phyloP scores from a whole-genome alignment of 2,797 vertebrate species.

The Falco naumanni region DNA sequence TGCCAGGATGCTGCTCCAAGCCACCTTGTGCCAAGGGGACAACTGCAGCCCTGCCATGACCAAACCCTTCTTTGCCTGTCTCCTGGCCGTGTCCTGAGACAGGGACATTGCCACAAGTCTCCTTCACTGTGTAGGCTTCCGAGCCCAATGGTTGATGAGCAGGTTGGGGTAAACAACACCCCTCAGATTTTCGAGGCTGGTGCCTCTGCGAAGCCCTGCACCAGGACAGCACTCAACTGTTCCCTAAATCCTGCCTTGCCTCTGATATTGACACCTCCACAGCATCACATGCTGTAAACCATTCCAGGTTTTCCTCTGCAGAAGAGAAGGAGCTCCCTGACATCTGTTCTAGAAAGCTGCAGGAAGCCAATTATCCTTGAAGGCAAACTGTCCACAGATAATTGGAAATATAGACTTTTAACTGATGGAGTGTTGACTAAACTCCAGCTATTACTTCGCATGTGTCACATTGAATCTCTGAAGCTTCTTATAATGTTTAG shows the following conservation, averaged over 20 bases:
- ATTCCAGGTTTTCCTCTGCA: neutral
- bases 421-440: conserved; percentile 66
- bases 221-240: neutral
- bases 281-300: neutral
- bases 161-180: neutral
- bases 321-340: conserved; percentile 36
- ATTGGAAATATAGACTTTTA: conserved; percentile 73
- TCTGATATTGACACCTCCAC: neutral
- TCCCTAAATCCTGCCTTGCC: neutral
- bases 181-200: neutral
- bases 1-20: neutral
- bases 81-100: neutral
- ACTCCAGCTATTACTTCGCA: conserved; percentile 18
- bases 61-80: neutral
- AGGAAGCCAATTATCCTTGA: conserved; percentile 71
- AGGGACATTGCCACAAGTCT: neutral
- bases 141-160: neutral
- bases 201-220: neutral
- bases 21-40: neutral
- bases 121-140: neutral
- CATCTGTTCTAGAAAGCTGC: conserved; percentile 30
- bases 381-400: conserved; percentile 52
- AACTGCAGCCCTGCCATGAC: accelerated
- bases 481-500: conserved; percentile 44
- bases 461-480: conserved; percentile 47